Base-by-base conservation (phyloP, 2,888 invertebrate genomes). In the Hemicrepidius hirtus region DNA sequence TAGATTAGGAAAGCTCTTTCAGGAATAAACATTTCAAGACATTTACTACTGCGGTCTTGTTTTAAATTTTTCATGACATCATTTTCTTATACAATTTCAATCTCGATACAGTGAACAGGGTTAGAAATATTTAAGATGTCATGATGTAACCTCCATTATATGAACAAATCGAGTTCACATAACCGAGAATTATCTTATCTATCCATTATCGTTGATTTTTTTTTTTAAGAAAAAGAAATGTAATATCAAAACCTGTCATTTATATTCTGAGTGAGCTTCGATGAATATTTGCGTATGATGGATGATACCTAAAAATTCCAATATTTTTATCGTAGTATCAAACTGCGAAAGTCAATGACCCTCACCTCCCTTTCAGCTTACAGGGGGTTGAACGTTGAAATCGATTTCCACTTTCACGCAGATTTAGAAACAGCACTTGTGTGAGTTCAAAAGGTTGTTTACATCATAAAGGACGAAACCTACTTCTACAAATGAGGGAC, bases 391-490 rank as follows among this genome's bases (percentile, higher is more conserved):
- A 44, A 44, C 13, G 16, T 57, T n/a, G 46, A 60, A 68, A 68
- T 60, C 60, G 68, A 68, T 60, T 68, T 60, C 44, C 59, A 59
- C 50, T 68, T 60, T 60, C 49, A 68, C 44, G 50, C 49, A 60
- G 60, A 68, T 60, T 68, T 68, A 60, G 60, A 68, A 57, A 68
- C 68, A 55, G 24, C 55, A 66, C 55, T 66, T 66, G 13, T 50
- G 28, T 32, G 28, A 55, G 66, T 66, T 66, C 40, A 41, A 66
- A 55, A 55, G 24, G 44, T 66, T 66, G 66, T 66, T 66, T 66
- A 66, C 50, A 55, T 41, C 55, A 50, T 50, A 65, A 37, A 63
- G 53, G 49, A 50, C 37, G 50, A 37, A 50, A 65, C 50, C 37
- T 65, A 50, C 46, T 65, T 65, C 16, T 20, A 65, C 35, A 50